Percentiles rank a stretch among this genome's conserved stretches.
Evolutionary conservation across 1,140 invertebrate species (phyloP).

Genomic region (Drosophila guanche): DNA sequence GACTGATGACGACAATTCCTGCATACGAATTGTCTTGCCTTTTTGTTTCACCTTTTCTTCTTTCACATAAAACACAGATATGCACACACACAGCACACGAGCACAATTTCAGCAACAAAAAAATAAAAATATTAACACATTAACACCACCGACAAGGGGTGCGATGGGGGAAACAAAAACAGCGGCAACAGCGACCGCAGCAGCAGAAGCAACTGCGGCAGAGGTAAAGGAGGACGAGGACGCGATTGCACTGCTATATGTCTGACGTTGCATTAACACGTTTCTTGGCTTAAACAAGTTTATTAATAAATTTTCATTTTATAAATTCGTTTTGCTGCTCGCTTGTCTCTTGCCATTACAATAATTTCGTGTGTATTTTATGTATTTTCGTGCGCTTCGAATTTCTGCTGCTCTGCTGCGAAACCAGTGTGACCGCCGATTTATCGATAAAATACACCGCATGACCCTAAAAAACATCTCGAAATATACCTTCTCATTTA

Average conservation of each 20-base stretch:
- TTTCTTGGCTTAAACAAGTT: conserved; percentile 51
- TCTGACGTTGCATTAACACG: background rate
- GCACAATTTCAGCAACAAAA: conserved; percentile 47
- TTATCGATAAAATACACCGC: no score
- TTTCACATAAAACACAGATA: conserved; percentile 29
- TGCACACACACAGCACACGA: conserved; percentile 25
- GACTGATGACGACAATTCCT: conserved; percentile 60
- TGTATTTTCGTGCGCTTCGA: conserved; percentile 57
- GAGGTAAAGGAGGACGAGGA: background rate
- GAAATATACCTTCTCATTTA: no score
- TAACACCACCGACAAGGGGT: conserved; percentile 15
- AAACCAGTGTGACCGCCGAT: no score
- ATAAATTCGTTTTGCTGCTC: conserved; percentile 45
- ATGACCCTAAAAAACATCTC: no score
- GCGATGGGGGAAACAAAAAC: conserved; percentile 21
- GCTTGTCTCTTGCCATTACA: conserved; percentile 48
- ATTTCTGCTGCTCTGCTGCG: conserved; percentile 29
- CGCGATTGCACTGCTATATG: no score
- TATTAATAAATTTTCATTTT: conserved; percentile 75
- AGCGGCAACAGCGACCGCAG: conserved; percentile 15
- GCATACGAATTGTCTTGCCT: conserved; percentile 48
- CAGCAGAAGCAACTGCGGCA: conserved; percentile 4
- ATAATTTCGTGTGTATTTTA: conserved; percentile 27
- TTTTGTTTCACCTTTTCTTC: conserved; percentile 58
- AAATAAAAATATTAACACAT: conserved; percentile 39